Conservation (phyloP, 2,797 vertebrate species). For the Lepilemur septentrionalis region DNA sequence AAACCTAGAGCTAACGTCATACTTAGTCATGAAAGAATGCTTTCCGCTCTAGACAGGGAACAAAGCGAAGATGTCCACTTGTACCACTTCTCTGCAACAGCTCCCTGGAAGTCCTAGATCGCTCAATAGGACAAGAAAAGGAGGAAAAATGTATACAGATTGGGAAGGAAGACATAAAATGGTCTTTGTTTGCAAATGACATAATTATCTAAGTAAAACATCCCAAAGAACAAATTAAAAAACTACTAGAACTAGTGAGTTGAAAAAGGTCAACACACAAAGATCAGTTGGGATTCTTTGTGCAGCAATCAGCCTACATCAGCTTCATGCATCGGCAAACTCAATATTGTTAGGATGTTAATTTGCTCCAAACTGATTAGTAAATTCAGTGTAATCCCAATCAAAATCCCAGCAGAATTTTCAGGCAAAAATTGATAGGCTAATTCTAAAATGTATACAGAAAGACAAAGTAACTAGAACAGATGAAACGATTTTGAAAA, state of each 20-base stretch:
- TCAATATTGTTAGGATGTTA: background rate
- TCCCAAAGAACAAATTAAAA: background rate
- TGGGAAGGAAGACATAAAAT: background rate
- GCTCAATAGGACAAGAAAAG: background rate
- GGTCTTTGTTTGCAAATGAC: background rate
- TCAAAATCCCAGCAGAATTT: background rate
- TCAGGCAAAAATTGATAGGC: background rate
- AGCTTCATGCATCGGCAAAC: no score
- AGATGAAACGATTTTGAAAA: background rate
- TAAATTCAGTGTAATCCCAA: background rate
- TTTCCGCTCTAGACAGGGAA: no score
- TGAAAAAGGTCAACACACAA: background rate
- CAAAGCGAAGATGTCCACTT: background rate
- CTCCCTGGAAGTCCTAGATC: background rate
- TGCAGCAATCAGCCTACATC: no score
- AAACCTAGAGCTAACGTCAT: background rate
- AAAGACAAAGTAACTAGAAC: background rate
- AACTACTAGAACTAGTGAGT: background rate
- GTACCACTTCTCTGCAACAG: background rate
- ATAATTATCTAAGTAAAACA: background rate
- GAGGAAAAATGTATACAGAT: background rate
- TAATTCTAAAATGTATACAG: background rate
- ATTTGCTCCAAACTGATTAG: background rate
- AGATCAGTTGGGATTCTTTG: background rate
- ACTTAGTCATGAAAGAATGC: no score